A percentile compares a stretch with the other conserved stretches of the same genome.
Conservation (phyloP, 2,113 vertebrate species). For the Rhizomys pruinosus region DNA sequence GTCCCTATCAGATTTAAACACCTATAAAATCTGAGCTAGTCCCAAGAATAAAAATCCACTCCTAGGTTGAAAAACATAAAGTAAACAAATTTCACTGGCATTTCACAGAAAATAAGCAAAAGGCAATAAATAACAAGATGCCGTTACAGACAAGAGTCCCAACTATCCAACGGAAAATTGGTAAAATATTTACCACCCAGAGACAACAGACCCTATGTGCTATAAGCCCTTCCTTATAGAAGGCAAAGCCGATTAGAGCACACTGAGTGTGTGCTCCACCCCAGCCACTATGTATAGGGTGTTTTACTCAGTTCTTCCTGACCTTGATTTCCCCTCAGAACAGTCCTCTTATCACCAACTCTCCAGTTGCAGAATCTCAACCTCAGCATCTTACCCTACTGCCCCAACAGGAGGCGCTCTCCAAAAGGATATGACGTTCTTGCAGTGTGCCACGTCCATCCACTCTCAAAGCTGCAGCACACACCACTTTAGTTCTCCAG, state of each 20-base stretch:
- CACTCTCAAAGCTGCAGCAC: background rate
- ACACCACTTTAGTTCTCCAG: background rate
- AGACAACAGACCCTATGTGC: background rate
- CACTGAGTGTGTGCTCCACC: background rate
- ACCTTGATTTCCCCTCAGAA: background rate
- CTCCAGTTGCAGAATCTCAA: background rate
- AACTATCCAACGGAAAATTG: background rate
- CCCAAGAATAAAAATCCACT: slow-evolving; percentile 29
- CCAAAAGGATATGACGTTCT: background rate
- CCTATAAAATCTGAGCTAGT: slow-evolving; percentile 3
- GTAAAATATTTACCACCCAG: background rate
- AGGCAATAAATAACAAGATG: slow-evolving; percentile 1
- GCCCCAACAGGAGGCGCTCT: background rate
- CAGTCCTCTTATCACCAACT: background rate
- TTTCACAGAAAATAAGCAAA: slow-evolving; percentile 39
- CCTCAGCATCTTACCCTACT: background rate
- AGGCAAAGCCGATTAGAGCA: background rate
- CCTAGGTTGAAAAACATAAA: background rate
- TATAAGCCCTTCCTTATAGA: background rate
- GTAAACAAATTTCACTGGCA: background rate
- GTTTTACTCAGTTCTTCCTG: background rate
- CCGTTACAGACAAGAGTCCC: slow-evolving; percentile 2
- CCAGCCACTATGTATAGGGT: background rate
- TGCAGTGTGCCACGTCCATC: background rate
- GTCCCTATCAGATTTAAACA: slow-evolving; percentile 1